These are phyloP conservation scores for Squalus acanthias DNA, from an alignment of 2,797 vertebrate genomes.

Conservation along the genomic window DNA sequence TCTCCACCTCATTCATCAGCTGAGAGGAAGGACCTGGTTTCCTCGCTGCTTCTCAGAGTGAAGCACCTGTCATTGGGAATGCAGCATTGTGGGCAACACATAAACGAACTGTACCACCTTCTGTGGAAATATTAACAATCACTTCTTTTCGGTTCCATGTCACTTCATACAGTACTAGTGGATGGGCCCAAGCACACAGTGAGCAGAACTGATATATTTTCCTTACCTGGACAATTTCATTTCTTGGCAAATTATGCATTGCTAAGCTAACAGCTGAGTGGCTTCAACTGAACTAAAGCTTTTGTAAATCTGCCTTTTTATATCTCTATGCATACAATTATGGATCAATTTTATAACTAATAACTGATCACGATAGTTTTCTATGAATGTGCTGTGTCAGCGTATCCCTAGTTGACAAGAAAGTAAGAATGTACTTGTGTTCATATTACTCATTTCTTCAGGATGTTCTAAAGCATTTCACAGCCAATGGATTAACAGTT, in stretches of 20 bases:
- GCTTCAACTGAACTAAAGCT: neutral
- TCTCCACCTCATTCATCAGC: neutral
- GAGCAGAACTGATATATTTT: neutral
- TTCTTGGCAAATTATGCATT: neutral
- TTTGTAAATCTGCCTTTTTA: neutral
- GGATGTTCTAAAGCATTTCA: neutral
- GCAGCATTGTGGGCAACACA: neutral
- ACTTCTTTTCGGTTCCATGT: neutral
- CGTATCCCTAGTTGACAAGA: neutral
- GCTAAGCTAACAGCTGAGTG: neutral
- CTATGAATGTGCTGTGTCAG: neutral
- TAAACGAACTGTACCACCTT: neutral
- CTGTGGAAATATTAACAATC: neutral
- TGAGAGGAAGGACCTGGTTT: neutral
- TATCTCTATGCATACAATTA: neutral
- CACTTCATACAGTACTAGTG: neutral
- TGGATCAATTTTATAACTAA: neutral
- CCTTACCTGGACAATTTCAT: neutral
- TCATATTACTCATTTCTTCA: neutral
- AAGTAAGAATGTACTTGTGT: neutral
- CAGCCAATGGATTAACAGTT: neutral
- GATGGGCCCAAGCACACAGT: neutral
- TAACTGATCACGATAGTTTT: neutral
- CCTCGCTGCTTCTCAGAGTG: neutral
- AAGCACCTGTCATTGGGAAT: neutral